Conservation (phyloP, 2,797 vertebrate species). For the Dendrocincla tyrannina region DNA sequence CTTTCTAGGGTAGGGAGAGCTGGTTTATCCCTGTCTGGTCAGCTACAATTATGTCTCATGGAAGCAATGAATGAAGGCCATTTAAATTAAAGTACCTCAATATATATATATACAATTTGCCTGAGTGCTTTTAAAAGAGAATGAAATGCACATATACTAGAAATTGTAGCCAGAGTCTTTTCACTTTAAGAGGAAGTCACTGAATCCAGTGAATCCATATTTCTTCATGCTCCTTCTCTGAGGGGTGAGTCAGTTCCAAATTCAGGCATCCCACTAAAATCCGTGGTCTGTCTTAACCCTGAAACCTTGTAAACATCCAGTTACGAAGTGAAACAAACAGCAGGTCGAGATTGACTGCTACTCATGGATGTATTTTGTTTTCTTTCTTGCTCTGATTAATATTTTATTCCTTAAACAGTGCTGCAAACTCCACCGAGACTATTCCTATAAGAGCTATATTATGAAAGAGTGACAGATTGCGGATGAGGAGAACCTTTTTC, state of each 20-base stretch:
- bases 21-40: neutral
- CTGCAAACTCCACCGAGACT: neutral
- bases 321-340: accelerated
- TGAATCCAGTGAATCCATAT: neutral
- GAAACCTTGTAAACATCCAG: neutral
- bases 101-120: neutral
- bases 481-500: neutral
- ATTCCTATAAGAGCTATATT: neutral
- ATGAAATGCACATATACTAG: neutral
- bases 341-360: neutral
- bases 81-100: neutral
- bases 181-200: neutral
- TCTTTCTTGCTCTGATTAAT: neutral
- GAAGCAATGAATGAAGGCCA: neutral
- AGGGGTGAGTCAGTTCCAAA: neutral
- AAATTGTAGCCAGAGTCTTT: neutral
- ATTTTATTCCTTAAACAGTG: neutral
- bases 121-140: neutral
- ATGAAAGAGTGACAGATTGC: neutral
- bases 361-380: neutral
- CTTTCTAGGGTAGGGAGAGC: neutral
- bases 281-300: neutral
- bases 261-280: neutral
- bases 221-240: neutral
- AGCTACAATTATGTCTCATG: neutral